These are phyloP conservation scores for Antrozous pallidus DNA, from an alignment of 2,797 vertebrate species.

Conservation along the genomic window DNA sequence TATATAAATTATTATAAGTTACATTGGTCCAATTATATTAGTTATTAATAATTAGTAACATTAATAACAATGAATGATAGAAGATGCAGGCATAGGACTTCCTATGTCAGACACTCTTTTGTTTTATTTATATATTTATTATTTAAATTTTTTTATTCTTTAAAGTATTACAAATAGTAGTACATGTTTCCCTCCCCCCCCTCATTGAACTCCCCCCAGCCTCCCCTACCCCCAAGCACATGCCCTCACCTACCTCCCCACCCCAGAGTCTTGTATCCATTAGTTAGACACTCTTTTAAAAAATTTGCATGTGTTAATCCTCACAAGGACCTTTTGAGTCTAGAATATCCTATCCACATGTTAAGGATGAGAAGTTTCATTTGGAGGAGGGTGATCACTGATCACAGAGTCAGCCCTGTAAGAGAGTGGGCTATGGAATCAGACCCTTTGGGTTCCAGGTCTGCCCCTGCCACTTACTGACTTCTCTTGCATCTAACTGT, in stretches of 20 bases:
- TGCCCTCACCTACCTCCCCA: too few relatives aligned
- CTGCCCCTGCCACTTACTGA: neutral
- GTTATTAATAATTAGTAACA: neutral
- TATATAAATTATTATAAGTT: neutral
- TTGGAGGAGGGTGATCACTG: neutral
- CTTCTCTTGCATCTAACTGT: neutral
- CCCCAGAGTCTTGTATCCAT: too few relatives aligned
- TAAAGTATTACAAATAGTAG: too few relatives aligned
- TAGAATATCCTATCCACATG: neutral
- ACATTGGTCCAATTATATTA: neutral
- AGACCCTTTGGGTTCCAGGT: neutral
- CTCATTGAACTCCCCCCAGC: too few relatives aligned
- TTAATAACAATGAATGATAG: neutral
- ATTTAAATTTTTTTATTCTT: too few relatives aligned
- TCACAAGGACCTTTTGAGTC: neutral
- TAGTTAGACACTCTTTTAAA: neutral
- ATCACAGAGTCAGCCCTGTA: neutral
- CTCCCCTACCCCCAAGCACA: too few relatives aligned
- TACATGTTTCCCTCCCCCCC: too few relatives aligned
- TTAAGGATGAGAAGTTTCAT: neutral
- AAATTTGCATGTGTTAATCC: neutral
- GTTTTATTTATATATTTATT: too few relatives aligned
- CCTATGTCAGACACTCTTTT: neutral
- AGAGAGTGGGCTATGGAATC: neutral
- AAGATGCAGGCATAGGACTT: neutral